phyloP scores from a whole-genome alignment of 1,140 invertebrate species.

The Pantala flavescens region DNA sequence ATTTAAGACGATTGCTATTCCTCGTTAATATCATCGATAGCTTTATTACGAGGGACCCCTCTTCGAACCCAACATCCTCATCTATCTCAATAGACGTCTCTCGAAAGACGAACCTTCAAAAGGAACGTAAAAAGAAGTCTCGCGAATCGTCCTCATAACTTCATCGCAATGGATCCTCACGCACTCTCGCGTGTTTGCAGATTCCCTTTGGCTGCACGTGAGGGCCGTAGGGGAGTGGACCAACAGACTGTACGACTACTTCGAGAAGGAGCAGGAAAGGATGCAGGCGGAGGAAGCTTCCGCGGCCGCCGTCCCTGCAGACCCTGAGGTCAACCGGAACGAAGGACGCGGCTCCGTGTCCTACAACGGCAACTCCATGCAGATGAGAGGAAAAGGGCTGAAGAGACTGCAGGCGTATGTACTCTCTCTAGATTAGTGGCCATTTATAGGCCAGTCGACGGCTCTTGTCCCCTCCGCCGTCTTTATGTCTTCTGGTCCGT shows the following conservation, averaged over 20 bases:
- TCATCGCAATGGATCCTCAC: too few relatives aligned
- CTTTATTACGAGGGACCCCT: too few relatives aligned
- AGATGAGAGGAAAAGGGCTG: conserved; percentile 23
- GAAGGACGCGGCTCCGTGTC: not conserved
- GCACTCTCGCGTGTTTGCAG: conserved; percentile 36
- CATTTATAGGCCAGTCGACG: too few relatives aligned
- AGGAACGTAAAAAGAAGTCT: too few relatives aligned
- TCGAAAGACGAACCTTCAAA: too few relatives aligned
- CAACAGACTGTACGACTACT: conserved; percentile 77
- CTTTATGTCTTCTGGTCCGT: too few relatives aligned
- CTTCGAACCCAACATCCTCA: too few relatives aligned
- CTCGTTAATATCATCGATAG: too few relatives aligned
- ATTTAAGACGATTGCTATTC: too few relatives aligned
- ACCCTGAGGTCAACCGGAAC: not conserved
- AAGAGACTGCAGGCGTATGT: conserved; percentile 39
- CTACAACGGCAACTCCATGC: not conserved
- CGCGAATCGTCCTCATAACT: too few relatives aligned
- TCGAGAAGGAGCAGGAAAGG: conserved; percentile 66
- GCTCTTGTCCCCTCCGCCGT: too few relatives aligned
- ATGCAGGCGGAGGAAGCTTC: conserved; percentile 45
- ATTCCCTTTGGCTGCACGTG: conserved; percentile 88
- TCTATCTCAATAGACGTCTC: too few relatives aligned
- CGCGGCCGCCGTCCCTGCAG: not conserved
- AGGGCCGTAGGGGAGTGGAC: conserved; percentile 92
- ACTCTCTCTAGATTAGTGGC: not conserved